phyloP scores from a whole-genome alignment of 2,888 invertebrate genomes.

The Phalera bucephala region DNA sequence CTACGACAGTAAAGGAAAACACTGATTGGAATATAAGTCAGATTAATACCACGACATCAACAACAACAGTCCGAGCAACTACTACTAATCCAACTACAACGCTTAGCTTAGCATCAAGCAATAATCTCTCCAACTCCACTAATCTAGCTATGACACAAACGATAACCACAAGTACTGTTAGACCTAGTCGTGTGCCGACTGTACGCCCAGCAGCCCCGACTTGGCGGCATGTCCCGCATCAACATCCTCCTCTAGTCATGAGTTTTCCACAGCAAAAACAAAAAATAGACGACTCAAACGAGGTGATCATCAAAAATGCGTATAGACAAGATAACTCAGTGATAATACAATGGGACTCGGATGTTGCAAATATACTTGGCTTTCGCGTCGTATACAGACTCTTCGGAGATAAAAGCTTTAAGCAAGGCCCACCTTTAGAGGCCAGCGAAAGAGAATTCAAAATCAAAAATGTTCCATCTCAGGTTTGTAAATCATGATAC shows the following conservation, averaged over 20 bases:
- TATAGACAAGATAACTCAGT: constrained; percentile 93
- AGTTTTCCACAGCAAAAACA: constrained; percentile 86
- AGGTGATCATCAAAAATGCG: constrained; percentile 93
- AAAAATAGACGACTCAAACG: constrained; percentile 86
- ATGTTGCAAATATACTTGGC: constrained; percentile 93
- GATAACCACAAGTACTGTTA: constrained; percentile 53
- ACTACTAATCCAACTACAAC: constrained; percentile 26
- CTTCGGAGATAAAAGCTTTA: constrained; percentile 95
- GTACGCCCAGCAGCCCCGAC: constrained; percentile 68
- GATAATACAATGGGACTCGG: constrained; percentile 95
- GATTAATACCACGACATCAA: constrained; percentile 48
- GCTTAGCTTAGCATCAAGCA: constrained; percentile 27
- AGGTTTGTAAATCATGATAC: constrained; percentile 72
- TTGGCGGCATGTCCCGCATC: constrained; percentile 79
- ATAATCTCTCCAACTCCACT: constrained; percentile 29
- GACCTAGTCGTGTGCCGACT: constrained; percentile 53
- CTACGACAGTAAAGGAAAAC: constrained; percentile 38
- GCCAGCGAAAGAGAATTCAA: constrained; percentile 95
- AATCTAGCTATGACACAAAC: constrained; percentile 45
- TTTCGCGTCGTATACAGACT: constrained; percentile 94
- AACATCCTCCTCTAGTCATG: constrained; percentile 88
- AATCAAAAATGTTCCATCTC: constrained; percentile 95
- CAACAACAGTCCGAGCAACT: constrained; percentile 39
- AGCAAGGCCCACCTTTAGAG: constrained; percentile 94
- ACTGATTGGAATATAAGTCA: constrained; percentile 44